Percentiles rank a stretch among this genome's conserved stretches.
phyloP scores from a whole-genome alignment of 2,113 vertebrate genomes.

The Anolis carolinensis region DNA sequence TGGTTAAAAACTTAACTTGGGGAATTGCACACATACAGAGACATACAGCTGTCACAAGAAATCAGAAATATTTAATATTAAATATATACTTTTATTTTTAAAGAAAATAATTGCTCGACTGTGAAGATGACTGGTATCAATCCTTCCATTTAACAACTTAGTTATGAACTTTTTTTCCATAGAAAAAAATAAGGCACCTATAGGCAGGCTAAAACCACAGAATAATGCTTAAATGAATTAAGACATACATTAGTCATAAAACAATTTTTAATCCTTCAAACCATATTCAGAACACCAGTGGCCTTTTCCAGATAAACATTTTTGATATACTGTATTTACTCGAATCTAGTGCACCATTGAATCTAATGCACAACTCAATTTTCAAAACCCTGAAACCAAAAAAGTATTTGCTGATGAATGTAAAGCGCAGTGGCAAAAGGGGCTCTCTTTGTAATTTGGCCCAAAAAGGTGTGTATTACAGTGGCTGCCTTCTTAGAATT shows the following conservation, averaged over 20 bases:
- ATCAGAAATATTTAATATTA: slow-evolving; percentile 21
- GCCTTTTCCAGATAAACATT: no score
- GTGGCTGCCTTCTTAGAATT: no score
- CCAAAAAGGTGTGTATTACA: no score
- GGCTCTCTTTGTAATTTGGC: no score
- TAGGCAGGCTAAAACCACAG: neutral
- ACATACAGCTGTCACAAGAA: neutral
- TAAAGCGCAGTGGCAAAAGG: no score
- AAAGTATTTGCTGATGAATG: no score
- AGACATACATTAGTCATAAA: neutral
- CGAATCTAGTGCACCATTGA: no score
- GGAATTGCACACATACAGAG: neutral
- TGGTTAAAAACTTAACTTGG: slow-evolving; percentile 32
- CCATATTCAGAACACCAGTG: neutral
- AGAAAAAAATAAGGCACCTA: neutral
- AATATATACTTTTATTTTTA: neutral
- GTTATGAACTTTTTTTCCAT: neutral
- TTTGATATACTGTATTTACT: no score
- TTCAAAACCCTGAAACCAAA: no score
- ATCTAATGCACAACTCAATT: no score
- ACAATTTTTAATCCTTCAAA: neutral
- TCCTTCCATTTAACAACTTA: neutral
- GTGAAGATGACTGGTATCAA: neutral
- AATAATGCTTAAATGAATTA: neutral
- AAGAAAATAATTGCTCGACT: neutral